Base-by-base conservation (phyloP, 1,140 invertebrate species). In the Eufriesea mexicana region DNA sequence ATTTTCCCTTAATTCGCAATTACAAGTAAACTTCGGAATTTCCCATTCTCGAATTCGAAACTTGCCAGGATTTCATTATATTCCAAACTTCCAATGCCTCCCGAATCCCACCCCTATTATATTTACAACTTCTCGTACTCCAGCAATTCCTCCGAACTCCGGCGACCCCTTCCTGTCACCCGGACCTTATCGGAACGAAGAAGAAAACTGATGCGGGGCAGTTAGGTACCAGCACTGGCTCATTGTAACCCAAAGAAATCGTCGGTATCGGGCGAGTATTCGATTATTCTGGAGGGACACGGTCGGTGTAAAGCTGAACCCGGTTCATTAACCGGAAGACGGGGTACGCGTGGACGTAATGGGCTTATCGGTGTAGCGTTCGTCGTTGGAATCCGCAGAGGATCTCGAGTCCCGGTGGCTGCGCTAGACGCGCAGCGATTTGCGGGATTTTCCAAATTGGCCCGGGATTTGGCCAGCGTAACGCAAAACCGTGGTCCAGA, bases 381-480 rank as follows among this genome's bases (percentile, higher is more conserved):
- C n/a, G 51, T 14, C 42, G 68, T 54, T 72, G 47, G 59, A 45
- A 54, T 55, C n/a, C 70, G 47, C 42, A 42, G 23, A 64, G 78
- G 35, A 64, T 73, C 35, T 28, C n/a, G 59, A 66, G 28, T 47
- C 35, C 35, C 49, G 16, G 47, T 47, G 35, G 62, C 35, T 28
- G 61, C 20, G 23, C n/a, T 25, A 20, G 20, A 61, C 67, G 47
- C 16, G 49, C 42, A n/a, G n/a, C 79, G 70, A 47, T 73, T 80
- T 80, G 59, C 59, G 59, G 79, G 47, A 80, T 74, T 80, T 74
- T 73, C 79, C 16, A 80, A 73, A 74, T 74, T 80, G 70, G 59
- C 49, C 64, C 23, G 47, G 47, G 49, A 25, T 28, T 64, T 57
- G 59, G 28, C 49, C 47, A 7, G 59, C n/a, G 59, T 47, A 61